Evolutionary conservation across 2,797 vertebrate species (phyloP).

Genomic region (Margarornis squamiger): DNA sequence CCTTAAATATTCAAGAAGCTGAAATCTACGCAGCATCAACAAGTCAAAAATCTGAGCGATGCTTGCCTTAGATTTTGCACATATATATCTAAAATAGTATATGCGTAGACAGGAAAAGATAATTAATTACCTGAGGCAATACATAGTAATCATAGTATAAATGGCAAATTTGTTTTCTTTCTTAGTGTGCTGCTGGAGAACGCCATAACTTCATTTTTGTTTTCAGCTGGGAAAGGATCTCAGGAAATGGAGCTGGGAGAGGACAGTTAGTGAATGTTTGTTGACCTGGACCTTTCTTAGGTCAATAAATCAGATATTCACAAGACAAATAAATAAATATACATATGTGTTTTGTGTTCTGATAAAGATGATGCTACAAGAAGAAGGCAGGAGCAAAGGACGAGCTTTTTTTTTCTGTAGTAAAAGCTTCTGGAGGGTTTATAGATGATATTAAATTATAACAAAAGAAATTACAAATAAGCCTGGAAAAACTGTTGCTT

Average conservation of each 20-base stretch:
- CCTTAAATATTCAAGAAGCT: conserved; percentile 14
- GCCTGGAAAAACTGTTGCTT: not conserved
- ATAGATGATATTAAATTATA: not conserved
- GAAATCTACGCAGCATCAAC: not conserved
- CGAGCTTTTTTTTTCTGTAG: not conserved
- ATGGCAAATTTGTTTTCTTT: not conserved
- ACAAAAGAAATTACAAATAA: not conserved
- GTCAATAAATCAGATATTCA: not conserved
- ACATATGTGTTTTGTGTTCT: not conserved
- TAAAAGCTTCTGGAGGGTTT: not conserved
- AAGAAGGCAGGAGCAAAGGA: not conserved
- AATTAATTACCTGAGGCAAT: not conserved
- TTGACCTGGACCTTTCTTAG: not conserved
- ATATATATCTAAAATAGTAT: conserved; percentile 1
- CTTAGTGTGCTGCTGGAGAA: not conserved
- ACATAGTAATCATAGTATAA: not conserved
- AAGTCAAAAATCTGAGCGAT: not conserved
- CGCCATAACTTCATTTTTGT: not conserved
- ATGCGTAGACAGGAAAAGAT: not conserved
- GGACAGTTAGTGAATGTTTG: not conserved
- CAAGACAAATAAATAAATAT: not conserved
- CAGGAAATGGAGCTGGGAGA: not conserved
- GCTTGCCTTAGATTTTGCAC: not conserved
- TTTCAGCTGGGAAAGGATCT: not conserved
- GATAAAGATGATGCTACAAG: not conserved